Base-by-base conservation (phyloP, 2,113 vertebrate species). In the Rhodinocichla rosea region DNA sequence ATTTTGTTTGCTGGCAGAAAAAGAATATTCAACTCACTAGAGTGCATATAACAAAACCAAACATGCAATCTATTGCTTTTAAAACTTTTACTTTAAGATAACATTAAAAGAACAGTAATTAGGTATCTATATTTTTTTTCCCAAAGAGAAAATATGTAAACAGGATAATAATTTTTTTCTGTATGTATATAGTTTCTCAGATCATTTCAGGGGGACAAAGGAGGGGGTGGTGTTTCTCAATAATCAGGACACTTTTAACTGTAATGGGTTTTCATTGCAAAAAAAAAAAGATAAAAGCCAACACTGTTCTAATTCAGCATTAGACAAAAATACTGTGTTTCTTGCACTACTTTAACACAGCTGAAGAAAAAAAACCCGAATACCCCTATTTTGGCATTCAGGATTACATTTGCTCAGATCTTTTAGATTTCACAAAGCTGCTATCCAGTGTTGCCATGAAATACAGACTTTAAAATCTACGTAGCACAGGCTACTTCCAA, bases 371-470 rank as follows among this genome's bases (percentile, higher is more conserved):
- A 97, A 97, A 98, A 92, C 60, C 69, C 0, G 64, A 97, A 94
- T 92, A 97, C 75, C 86, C 95, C 90, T 95, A 92, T 95, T 97
- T 97, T 98, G 98, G 98, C 97, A 95, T 98, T 95, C 96, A 95
- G 93, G 92, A 97, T 97, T 97, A 98, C 45, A 97, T 96, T 93
- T 97, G 86, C 95, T 98, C 92, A 97, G 95, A 92, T 96, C 68
- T 68, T 87, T 71, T 87, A 87, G 94, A 97, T 97, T 97, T 97
- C 90, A 97, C 76, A 97, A 97, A 98, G 96, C 97, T 97, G 94
- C 97, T 97, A 99, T 98, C 98, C 98, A 98, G 97, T 98, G 98
- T 98, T 98, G 98, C 96, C 97, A 98, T 96, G 94, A 98, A 98
- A 97, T 76, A 97, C 91, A 97, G 91, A 97, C 37, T 97, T 79